Conservation (phyloP, 2,797 vertebrate genomes). For the Chelmon rostratus region DNA sequence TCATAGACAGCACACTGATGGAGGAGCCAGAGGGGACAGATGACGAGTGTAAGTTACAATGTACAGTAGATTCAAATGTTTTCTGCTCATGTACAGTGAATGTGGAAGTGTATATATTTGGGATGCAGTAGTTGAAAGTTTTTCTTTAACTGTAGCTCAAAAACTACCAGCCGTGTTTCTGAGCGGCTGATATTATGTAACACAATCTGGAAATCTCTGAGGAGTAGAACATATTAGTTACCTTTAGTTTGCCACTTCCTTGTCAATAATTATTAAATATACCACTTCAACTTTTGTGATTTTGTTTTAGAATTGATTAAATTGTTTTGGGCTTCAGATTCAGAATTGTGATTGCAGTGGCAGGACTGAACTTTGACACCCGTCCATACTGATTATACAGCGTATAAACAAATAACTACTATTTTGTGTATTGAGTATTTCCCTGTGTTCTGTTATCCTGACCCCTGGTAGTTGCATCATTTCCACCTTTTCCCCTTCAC, state of each 20-base stretch:
- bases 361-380: no score
- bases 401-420: not conserved
- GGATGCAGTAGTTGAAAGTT: not conserved
- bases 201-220: not conserved
- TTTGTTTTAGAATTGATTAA: not conserved
- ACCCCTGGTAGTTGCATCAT: not conserved
- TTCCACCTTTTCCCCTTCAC: not conserved
- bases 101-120: not conserved
- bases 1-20: slow-evolving; percentile 97
- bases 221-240: not conserved
- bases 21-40: slow-evolving; percentile 94
- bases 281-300: not conserved
- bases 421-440: not conserved
- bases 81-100: not conserved
- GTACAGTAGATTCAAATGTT: slow-evolving; percentile 3
- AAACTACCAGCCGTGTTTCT: not conserved
- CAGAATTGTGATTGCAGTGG: no score
- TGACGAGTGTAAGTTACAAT: slow-evolving; percentile 90
- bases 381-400: not conserved
- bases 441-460: not conserved
- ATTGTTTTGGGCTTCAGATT: not conserved
- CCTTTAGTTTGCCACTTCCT: not conserved
- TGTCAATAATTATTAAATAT: not conserved
- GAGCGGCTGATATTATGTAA: not conserved
- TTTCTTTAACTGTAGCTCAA: not conserved